Conservation (phyloP, 2,797 vertebrate species). For the Acanthurus lineatus region DNA sequence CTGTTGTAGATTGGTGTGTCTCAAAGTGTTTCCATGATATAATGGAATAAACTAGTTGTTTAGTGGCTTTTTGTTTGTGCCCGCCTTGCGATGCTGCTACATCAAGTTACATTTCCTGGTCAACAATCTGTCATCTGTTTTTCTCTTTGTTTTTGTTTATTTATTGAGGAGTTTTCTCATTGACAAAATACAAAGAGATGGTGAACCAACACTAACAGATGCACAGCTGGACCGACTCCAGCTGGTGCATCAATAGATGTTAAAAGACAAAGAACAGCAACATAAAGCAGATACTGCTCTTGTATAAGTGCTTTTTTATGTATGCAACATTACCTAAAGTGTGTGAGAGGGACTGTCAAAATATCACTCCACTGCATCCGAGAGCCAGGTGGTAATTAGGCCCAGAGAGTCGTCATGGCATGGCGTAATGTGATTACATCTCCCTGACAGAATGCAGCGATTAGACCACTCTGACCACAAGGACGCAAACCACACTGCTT, state of each 20-base stretch:
- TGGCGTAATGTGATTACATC: conserved; percentile 84
- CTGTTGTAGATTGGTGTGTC: not conserved
- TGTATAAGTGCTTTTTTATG: conserved; percentile 26
- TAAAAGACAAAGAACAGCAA: conserved; percentile 26
- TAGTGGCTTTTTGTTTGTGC: not conserved
- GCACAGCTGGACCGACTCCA: not conserved
- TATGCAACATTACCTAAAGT: conserved; percentile 22
- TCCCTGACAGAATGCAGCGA: conserved; percentile 80
- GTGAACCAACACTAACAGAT: conserved; percentile 1
- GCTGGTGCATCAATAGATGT: not conserved
- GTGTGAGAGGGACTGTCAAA: conserved; percentile 36
- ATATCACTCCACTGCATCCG: conserved; percentile 49
- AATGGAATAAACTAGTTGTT: not conserved
- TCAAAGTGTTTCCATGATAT: conserved; percentile 7
- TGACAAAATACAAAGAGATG: conserved; percentile 1
- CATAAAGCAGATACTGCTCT: conserved; percentile 30
- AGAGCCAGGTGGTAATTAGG: conserved; percentile 64
- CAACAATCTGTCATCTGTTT: not conserved
- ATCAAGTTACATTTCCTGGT: not conserved
- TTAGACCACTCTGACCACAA: conserved; percentile 78
- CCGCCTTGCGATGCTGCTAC: not conserved
- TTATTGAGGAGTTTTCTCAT: not conserved
- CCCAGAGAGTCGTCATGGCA: conserved; percentile 66
- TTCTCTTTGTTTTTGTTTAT: not conserved
- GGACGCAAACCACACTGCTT: conserved; percentile 43